Evolutionary conservation across 2,888 invertebrate genomes (phyloP), one percentile per base, ranked within the genome.

Genomic region (Aricia artaxerxes): DNA sequence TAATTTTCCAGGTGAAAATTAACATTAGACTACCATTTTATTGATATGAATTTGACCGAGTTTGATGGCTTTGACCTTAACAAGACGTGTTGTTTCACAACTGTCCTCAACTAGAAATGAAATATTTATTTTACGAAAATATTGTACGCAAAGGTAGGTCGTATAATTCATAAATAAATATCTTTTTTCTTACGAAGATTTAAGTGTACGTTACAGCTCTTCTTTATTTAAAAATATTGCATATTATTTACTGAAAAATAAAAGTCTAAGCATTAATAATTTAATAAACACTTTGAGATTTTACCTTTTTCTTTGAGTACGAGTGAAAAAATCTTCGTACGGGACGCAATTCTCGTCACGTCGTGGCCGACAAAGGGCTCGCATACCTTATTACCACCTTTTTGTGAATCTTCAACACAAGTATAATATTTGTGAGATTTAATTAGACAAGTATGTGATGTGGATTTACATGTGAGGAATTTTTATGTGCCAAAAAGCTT

Each of bases 321-420:
- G 87, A 87, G 89, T 90, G 88, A 86, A 87, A 85, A 88, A 93
- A 92, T 92, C 92, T 92, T 87, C 87, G 83, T 81, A 83, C 84
- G 82, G 82, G 82, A 81, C 86, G 86, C 86, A 88, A 94, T 94
- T 94, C 94, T 84, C 84, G 91, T 94, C 94, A 94, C 94, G 94
- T 94, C 89, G 92, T 93, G 90, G 93, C 92, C 94, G 93, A 94
- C 94, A 94, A 94, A 94, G 93, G 92, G 92, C 92, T 89, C 92
- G 93, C 93, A 94, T 94, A 94, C 92, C 92, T 93, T 94, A 94
- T 92, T 91, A 92, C 91, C 89, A 91, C 93, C 92, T 93, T 93
- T 94, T 92, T 91, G 88, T 88, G 84, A 92, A 93, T 93, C 92
- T 91, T 94, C 93, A 82, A 81, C 80, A 78, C 80, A 90, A 89